Base-by-base conservation (phyloP, 1,140 invertebrate genomes). In the Heliothis subflexa region DNA sequence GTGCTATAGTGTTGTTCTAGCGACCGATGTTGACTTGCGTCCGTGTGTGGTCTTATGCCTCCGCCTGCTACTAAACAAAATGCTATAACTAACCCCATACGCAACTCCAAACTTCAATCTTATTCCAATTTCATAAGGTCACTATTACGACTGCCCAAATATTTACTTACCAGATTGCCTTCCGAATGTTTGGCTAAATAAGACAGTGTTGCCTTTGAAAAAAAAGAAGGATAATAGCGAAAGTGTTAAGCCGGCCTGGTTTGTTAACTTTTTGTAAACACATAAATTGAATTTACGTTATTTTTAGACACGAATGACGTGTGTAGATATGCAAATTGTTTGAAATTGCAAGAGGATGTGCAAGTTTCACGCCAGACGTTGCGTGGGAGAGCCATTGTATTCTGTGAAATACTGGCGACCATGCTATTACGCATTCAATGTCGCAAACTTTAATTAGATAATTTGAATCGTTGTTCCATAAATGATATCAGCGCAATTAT, bases 1-100 rank as follows among this genome's bases (percentile, higher is more conserved):
- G 88, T 91, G 89, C 85, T 89, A 87, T 89, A 86, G 85, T 94
- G 91, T 94, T 93, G 89, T 94, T 93, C 88, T 91, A 91, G 82
- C 86, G 86, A 83, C 85, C 88, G 75, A 88, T 89, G 86, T 86
- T 90, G 93, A 91, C 89, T 88, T 81, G 85, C 81, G 85, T 82
- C 81, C 90, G 92, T 94, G 93, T 94, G 93, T 94, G 93, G 93
- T 94, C 93, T 85, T 79, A 82, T 83, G 55, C 71, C 71, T 78
- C 18, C 55, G 74, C 52, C 18, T 49, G 28, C 16, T 64, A 33
- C 84, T 28, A 68, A 81, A 72, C 72, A 85, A 84, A 86, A 88
- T 81, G 83, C 74, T 77, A 72, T 73, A 86, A 85, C 68, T 68
- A 11, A 57, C 47, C 2, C 3, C 59, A 80, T 25, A 14, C 28